These are phyloP conservation scores for Leiothrix lutea DNA, from an alignment of 2,113 vertebrate species.

Conservation along the genomic window DNA sequence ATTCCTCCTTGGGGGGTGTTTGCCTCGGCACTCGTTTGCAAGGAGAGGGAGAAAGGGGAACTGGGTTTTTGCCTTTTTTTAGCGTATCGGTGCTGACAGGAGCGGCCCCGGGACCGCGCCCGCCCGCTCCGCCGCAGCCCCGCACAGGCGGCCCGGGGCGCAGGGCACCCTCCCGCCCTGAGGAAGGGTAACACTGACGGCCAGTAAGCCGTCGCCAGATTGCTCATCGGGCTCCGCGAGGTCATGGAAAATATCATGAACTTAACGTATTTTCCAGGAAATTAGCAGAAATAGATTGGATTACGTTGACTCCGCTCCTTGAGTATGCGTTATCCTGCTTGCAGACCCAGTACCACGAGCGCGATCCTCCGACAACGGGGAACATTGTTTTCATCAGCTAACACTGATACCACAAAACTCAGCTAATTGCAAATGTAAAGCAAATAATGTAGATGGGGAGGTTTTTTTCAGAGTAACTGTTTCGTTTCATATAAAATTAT, in stretches of 20 bases:
- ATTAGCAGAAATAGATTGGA: not conserved
- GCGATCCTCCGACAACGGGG: not conserved
- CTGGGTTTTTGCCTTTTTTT: too few relatives aligned
- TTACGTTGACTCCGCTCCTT: accelerated
- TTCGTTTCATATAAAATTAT: not conserved
- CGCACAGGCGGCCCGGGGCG: not conserved
- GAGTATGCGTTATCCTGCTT: not conserved
- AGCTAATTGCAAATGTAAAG: not conserved
- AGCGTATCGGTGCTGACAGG: not conserved
- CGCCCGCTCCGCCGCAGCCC: not conserved
- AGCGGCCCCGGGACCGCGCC: not conserved
- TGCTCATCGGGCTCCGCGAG: not conserved
- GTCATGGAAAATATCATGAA: accelerated
- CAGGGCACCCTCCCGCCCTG: not conserved
- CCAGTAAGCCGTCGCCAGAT: accelerated
- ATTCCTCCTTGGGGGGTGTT: not conserved
- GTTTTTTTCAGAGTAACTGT: not conserved
- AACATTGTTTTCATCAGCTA: not conserved
- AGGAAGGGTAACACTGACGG: accelerated
- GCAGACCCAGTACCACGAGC: not conserved
- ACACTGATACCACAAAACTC: not conserved
- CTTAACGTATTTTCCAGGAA: not conserved
- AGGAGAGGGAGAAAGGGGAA: not conserved
- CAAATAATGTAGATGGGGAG: not conserved
- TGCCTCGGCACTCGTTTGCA: not conserved